Percentiles rank a stretch among this genome's conserved stretches.
Evolutionary conservation across 2,113 vertebrate genomes (phyloP).

Genomic region (Thunnus thynnus): DNA sequence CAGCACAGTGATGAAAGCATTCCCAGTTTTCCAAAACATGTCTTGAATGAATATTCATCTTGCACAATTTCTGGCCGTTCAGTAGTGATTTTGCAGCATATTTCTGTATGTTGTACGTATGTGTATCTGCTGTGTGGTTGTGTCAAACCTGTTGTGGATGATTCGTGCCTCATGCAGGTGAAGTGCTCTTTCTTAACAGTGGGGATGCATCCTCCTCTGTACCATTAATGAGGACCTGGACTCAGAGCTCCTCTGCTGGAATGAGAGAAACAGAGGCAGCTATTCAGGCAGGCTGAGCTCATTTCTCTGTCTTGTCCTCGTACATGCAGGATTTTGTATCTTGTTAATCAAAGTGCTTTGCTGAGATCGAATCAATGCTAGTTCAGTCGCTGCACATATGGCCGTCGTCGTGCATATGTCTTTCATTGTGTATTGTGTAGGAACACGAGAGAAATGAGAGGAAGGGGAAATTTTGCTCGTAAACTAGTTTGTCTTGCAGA

Average conservation of each 20-base stretch:
- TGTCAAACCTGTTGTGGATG: slow-evolving; percentile 41
- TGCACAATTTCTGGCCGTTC: neutral
- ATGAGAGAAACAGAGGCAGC: slow-evolving; percentile 58
- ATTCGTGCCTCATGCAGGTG: slow-evolving; percentile 14
- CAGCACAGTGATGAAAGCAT: neutral
- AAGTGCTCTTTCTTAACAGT: slow-evolving; percentile 38
- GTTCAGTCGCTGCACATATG: neutral
- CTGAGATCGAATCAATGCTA: slow-evolving; percentile 1
- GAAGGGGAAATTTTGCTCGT: slow-evolving; percentile 6
- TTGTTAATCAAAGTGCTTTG: slow-evolving; percentile 28
- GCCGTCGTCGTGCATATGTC: neutral
- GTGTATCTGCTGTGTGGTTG: neutral
- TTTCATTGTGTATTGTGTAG: slow-evolving; percentile 6
- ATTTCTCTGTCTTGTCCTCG: slow-evolving; percentile 10
- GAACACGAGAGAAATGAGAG: slow-evolving; percentile 5
- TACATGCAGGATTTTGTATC: slow-evolving; percentile 24
- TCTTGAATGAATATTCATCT: neutral
- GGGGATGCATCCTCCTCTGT: slow-evolving; percentile 32
- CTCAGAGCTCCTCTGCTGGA: slow-evolving; percentile 40
- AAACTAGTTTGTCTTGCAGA: slow-evolving; percentile 20
- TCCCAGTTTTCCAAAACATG: neutral
- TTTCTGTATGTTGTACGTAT: neutral
- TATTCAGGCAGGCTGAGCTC: slow-evolving; percentile 51
- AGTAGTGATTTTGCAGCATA: neutral
- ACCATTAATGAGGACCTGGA: slow-evolving; percentile 54